These are phyloP conservation scores for Teleogryllus oceanicus DNA, from an alignment of 2,888 invertebrate genomes.

Conservation along the genomic window DNA sequence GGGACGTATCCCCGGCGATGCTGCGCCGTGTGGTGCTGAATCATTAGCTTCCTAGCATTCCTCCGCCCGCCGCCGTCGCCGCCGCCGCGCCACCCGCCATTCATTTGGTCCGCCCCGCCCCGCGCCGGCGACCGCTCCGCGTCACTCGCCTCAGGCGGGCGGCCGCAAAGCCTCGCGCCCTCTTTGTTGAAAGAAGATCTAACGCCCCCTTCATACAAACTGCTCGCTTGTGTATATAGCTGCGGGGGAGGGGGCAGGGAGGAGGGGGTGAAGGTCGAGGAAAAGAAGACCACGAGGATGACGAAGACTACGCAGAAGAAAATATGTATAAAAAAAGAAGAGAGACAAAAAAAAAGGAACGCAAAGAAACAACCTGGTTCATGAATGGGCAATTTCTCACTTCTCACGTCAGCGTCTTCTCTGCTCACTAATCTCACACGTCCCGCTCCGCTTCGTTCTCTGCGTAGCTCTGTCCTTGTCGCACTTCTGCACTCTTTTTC, in stretches of 20 bases:
- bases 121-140: no score
- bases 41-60: neutral
- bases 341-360: neutral
- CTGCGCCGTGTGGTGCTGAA: neutral
- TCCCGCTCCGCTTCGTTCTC: neutral
- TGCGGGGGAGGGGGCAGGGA: neutral
- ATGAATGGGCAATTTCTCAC: slow-evolving; percentile 18
- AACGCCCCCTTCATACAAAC: slow-evolving; percentile 18
- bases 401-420: slow-evolving; percentile 10
- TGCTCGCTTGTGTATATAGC: slow-evolving; percentile 18
- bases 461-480: no score
- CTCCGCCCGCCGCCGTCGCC: neutral
- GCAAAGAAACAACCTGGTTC: neutral
- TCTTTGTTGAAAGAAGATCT: slow-evolving; percentile 18
- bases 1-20: no score
- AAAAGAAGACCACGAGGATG: neutral
- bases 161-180: neutral
- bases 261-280: neutral
- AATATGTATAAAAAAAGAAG: neutral
- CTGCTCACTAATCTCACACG: neutral
- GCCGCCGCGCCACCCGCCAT: neutral
- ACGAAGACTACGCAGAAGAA: neutral
- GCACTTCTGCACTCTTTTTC: no score
- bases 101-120: no score
- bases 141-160: no score